phyloP scores from a whole-genome alignment of 2,113 vertebrate species.

The Rhea pennata region DNA sequence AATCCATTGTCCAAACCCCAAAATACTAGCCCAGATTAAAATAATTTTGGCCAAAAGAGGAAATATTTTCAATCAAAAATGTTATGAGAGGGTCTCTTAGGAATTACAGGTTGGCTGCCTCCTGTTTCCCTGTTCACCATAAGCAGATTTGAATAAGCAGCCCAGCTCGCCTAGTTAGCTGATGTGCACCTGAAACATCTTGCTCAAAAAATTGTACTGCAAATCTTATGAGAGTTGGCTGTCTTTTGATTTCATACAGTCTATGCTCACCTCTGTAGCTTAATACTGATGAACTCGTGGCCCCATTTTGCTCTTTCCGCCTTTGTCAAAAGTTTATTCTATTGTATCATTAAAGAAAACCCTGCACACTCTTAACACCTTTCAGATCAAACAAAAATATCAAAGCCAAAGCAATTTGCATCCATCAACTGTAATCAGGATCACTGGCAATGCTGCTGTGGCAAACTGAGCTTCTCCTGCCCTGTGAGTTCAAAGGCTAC shows the following conservation, averaged over 20 bases:
- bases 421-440: conserved; percentile 24
- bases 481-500: conserved; percentile 22
- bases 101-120: not conserved
- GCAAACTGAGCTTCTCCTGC: conserved; percentile 7
- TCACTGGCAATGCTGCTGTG: not conserved
- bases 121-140: not conserved
- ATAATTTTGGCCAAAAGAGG: not conserved
- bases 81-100: not conserved
- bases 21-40: too few species aligned
- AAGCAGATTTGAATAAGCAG: not conserved
- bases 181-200: not conserved
- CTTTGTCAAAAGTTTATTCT: not conserved
- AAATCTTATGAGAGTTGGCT: fast-evolving
- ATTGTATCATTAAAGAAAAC: not conserved
- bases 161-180: not conserved
- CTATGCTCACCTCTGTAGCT: fast-evolving
- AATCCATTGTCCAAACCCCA: not conserved
- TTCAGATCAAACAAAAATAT: conserved; percentile 42
- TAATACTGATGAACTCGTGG: fast-evolving
- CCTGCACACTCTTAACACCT: not conserved
- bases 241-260: fast-evolving
- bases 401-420: conserved; percentile 35
- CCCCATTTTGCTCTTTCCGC: not conserved
- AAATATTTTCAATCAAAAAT: not conserved
- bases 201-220: not conserved